These are phyloP conservation scores for Sarotherodon lohbergeri DNA, from an alignment of 2,113 vertebrate species.

Conservation along the genomic window DNA sequence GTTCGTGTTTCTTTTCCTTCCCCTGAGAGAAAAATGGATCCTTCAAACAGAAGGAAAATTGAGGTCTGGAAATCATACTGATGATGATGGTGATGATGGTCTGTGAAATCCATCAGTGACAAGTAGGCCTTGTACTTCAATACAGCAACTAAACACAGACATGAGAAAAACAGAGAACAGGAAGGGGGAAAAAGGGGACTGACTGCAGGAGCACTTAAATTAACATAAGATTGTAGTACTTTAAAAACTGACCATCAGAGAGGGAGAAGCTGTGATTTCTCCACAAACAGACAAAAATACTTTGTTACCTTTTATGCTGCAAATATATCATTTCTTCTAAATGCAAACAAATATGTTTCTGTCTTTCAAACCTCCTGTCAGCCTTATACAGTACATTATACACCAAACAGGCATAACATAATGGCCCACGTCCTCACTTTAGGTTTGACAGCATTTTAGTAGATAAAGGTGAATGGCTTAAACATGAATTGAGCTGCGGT, in stretches of 20 bases:
- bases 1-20: not conserved
- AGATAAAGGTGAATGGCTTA: not conserved
- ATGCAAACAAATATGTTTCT: not conserved
- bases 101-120: not conserved
- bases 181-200: rapidly evolving
- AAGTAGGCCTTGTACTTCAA: not conserved
- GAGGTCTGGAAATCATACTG: not conserved
- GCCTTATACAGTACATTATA: not conserved
- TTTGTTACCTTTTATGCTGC: not conserved
- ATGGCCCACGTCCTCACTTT: not conserved
- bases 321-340: not conserved
- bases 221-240: not conserved
- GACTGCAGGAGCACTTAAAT: not conserved
- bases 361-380: not conserved
- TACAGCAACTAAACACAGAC: not conserved
- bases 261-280: not conserved
- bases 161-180: not conserved
- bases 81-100: not conserved
- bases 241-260: not conserved
- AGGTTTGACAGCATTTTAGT: not conserved
- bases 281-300: not conserved
- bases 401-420: not conserved
- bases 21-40: constrained; percentile 20
- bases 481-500: not conserved
- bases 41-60: constrained; percentile 5